A percentile compares a stretch with the other conserved stretches of the same genome.
These are phyloP conservation scores for Heteropelma amictum DNA, from an alignment of 2,888 invertebrate species.

Conservation along the genomic window DNA sequence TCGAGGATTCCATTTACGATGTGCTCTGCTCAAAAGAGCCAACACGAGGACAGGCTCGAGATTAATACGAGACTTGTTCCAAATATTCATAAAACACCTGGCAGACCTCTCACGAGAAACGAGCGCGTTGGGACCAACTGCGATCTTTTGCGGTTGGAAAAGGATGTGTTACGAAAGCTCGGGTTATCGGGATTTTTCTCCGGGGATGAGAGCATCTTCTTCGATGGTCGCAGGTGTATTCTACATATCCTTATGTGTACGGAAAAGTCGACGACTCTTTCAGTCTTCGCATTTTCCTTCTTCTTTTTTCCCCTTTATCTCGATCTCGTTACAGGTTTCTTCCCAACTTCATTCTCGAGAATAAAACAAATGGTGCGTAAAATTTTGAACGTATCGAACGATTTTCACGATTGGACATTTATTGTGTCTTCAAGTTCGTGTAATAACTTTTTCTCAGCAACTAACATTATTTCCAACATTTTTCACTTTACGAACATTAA, in stretches of 20 bases:
- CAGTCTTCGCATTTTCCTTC: not conserved
- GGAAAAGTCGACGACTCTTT: slow-evolving; percentile 16
- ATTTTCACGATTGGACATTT: too few relatives aligned
- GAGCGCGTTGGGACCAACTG: slow-evolving; percentile 41
- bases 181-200: slow-evolving; percentile 39
- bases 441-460: too few relatives aligned
- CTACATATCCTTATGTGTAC: slow-evolving; percentile 25
- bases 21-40: slow-evolving; percentile 6
- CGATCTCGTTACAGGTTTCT: not conserved
- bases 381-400: not conserved
- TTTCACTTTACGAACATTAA: too few relatives aligned
- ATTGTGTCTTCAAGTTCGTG: too few relatives aligned
- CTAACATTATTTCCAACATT: too few relatives aligned
- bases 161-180: slow-evolving; percentile 37
- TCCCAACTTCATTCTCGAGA: not conserved
- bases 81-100: slow-evolving; percentile 50
- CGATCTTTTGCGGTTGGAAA: slow-evolving; percentile 40
- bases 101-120: slow-evolving; percentile 33
- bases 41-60: slow-evolving; percentile 26
- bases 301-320: not conserved
- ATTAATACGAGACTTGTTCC: slow-evolving; percentile 46
- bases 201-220: slow-evolving; percentile 24
- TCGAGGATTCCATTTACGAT: slow-evolving; percentile 12
- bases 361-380: not conserved
- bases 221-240: slow-evolving; percentile 24